Evolutionary conservation across 2,888 invertebrate genomes (phyloP), one percentile per base, ranked within the genome.

Genomic region (Neoascia interrupta): DNA sequence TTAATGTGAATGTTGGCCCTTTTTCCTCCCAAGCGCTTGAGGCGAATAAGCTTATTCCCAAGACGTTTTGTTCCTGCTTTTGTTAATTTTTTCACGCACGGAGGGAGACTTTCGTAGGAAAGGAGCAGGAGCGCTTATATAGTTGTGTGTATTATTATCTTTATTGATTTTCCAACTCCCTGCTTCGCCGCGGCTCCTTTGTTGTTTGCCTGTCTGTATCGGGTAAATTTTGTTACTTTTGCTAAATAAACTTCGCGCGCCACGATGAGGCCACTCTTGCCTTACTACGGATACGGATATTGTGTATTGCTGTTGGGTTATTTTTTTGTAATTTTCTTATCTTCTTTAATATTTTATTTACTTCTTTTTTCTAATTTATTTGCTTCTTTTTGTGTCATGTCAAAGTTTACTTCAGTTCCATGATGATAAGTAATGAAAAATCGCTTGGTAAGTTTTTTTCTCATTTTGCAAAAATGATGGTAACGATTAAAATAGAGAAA

Each of bases 51-150:
- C 56, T 63, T 72, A 49, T 63, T 63, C 47, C 31, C 54, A 41
- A 56, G 41, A 49, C 49, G 63, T 49, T 47, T 70, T 51, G 53
- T 54, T 63, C 45, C 31, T 70, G 37, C 37, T 72, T 72, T 54
- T 54, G 45, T 56, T 41, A 31, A 34, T 56, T 63, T 70, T 37
- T 61, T 54, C 39, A 56, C 39, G 19, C 61, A 70, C 53, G 37
- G 37, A 47, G 45, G 10, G 19, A 23, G 47, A 39, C n/a, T 23
- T 13, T 41, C 18, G 11, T 31, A 37, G 21, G 26, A n/a, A 36
- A 18, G 41, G 41, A 37, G 43, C 45, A 13, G 11, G 39, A 39
- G 8, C 28, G 31, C 39, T 45, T 11, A 34, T 47, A 10, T 47
- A 36, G 23, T 26, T 37, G 41, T 56, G 56, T 56, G 68, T 51